Evolutionary conservation across 2,888 invertebrate genomes (phyloP).

Genomic region (Pediacus dermestoides): DNA sequence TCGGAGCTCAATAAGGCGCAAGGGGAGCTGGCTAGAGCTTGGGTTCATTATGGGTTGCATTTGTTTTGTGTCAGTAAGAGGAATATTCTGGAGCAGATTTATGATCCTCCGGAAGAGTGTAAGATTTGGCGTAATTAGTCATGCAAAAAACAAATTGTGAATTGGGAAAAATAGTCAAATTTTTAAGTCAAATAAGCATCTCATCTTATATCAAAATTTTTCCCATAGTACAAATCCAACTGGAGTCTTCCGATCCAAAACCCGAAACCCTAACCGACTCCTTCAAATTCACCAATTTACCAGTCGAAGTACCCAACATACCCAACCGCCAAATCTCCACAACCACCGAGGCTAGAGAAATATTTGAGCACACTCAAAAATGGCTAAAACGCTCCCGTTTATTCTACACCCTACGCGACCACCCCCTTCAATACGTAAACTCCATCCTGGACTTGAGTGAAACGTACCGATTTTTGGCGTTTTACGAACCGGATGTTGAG

Average conservation of each 20-base stretch:
- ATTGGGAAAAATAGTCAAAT: no score
- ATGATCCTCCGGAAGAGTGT: no score
- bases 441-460: constrained; percentile 61
- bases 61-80: constrained; percentile 58
- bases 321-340: constrained; percentile 42
- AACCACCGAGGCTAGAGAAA: constrained; percentile 52
- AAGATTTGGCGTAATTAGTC: no score
- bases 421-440: constrained; percentile 58
- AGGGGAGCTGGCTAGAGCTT: constrained; percentile 54
- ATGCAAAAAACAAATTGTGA: no score
- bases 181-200: no score
- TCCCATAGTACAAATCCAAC: no score
- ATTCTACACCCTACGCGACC: constrained; percentile 58
- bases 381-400: constrained; percentile 59
- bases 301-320: constrained; percentile 30
- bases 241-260: no score
- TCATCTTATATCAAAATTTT: no score
- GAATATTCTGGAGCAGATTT: constrained; percentile 31
- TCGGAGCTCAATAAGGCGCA: constrained; percentile 34
- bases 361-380: constrained; percentile 57
- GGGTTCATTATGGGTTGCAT: constrained; percentile 60
- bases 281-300: constrained; percentile 31
- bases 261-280: no score
- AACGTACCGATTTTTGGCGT: constrained; percentile 64
- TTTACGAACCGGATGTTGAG: constrained; percentile 69